Conservation (phyloP, 1,140 invertebrate species). For the Mercenaria mercenaria region DNA sequence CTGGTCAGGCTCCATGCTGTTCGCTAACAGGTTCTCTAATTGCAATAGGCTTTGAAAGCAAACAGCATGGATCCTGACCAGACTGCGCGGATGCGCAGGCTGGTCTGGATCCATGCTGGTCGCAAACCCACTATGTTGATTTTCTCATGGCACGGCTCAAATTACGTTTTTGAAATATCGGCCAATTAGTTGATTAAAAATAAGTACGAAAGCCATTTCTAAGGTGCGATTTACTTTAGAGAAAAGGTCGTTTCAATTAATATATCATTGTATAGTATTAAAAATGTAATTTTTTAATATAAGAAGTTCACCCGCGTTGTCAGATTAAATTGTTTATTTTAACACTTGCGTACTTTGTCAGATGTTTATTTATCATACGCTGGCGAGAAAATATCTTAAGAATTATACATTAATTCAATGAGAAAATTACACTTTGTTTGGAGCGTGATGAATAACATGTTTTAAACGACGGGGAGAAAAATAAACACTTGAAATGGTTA, state of each 20-base stretch:
- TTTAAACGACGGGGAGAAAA: not conserved
- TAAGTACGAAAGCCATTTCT: not conserved
- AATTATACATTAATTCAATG: slow-evolving; percentile 27
- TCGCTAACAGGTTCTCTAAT: no score
- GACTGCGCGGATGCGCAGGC: no score
- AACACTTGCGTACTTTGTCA: slow-evolving; percentile 22
- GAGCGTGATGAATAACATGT: not conserved
- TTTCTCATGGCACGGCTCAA: not conserved
- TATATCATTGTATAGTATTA: not conserved
- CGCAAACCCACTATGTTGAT: no score
- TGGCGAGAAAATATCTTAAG: slow-evolving; percentile 5
- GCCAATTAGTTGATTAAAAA: slow-evolving; percentile 13
- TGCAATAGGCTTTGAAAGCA: no score
- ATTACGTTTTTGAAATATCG: not conserved
- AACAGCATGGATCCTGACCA: no score
- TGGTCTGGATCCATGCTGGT: no score
- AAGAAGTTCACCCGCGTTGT: not conserved
- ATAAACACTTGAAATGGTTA: slow-evolving; percentile 7
- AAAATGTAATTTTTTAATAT: not conserved
- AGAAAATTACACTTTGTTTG: not conserved
- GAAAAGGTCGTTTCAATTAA: not conserved
- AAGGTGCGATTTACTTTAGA: slow-evolving; percentile 4
- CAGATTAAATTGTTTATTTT: slow-evolving; percentile 39
- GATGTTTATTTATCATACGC: slow-evolving; percentile 21
- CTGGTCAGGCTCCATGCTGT: no score